Evolutionary conservation across 2,797 vertebrate species (phyloP).

Genomic region (Oryzias dopingdopingensis): DNA sequence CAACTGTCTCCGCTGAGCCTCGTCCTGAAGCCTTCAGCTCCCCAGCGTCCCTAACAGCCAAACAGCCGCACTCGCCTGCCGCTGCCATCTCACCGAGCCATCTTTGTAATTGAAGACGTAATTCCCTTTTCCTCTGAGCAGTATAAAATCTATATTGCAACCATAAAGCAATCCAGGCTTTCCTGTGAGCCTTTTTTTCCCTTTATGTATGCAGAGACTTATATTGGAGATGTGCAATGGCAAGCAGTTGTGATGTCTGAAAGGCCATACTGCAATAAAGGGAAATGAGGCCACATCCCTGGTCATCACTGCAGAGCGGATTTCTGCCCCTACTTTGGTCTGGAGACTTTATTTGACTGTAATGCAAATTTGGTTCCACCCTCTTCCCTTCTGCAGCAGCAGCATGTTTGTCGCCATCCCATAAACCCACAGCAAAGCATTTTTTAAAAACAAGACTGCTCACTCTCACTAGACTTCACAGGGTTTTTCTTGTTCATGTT

Average conservation of each 20-base stretch:
- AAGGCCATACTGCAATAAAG: slow-evolving; percentile 65
- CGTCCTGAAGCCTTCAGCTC: slow-evolving; percentile 47
- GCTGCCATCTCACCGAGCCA: slow-evolving; percentile 69
- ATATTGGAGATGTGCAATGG: slow-evolving; percentile 67
- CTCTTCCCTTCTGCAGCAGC: slow-evolving; percentile 11
- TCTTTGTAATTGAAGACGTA: slow-evolving; percentile 77
- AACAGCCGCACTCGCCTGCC: slow-evolving; percentile 47
- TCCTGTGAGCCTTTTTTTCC: slow-evolving; percentile 45
- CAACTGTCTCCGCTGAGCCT: slow-evolving; percentile 47
- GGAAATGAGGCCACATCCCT: slow-evolving; percentile 42
- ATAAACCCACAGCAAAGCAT: background rate
- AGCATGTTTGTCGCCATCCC: slow-evolving; percentile 3
- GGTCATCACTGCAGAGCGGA: slow-evolving; percentile 36
- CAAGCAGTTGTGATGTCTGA: slow-evolving; percentile 68
- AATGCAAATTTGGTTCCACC: slow-evolving; percentile 18
- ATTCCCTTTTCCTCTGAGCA: slow-evolving; percentile 77
- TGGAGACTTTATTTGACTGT: slow-evolving; percentile 18
- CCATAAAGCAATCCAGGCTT: slow-evolving; percentile 75
- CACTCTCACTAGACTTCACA: slow-evolving; percentile 20
- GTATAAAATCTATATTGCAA: slow-evolving; percentile 80
- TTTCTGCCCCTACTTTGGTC: slow-evolving; percentile 29
- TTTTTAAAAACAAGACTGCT: slow-evolving; percentile 7
- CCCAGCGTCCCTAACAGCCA: slow-evolving; percentile 52
- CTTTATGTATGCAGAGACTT: slow-evolving; percentile 70
- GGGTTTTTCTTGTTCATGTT: slow-evolving; percentile 16